Evolutionary conservation across 2,797 vertebrate genomes (phyloP), one percentile per base, ranked within the genome.

Genomic region (Sebastes matsubarae): DNA sequence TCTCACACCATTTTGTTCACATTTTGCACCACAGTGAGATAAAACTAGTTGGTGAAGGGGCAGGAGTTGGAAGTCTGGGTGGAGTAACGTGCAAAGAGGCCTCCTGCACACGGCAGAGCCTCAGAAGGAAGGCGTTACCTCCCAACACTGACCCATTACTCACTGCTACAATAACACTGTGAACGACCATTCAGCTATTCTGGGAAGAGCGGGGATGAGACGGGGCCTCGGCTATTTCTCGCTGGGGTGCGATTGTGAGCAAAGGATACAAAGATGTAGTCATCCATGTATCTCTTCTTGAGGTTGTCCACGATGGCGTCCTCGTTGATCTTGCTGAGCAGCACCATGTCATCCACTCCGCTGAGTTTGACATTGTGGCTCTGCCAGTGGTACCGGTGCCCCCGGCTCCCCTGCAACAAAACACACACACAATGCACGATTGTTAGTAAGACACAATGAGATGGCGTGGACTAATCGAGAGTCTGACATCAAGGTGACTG

Each of bases 241-340:
- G 42, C 70, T 1, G 4, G 36, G 36, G n/a, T 84, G 74, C 20
- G 8, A 78, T 61, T 27, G 67, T 29, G 50, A 78, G 70, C 61
- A 67, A 90, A 99, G 97, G 98, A 99, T 99, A 99, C 98, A 94
- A 99, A 99, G 93, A 99, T 99, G 85, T 96, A 99, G 93, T 99
- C 98, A 67, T 99, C 98, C 98, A 99, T 98, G 93, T 99, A 99
- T 95, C 98, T 95, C 93, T 99, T 99, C 95, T 97, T 99, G 32
- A 99, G 95, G 93, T 99, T 99, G 90, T 99, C 98, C 89, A 99
- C 98, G n/a, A 99, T 98, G 92, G 97, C 96, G 13, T 97, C 97
- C 93, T 99, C 98, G 0, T 97, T 97, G 95, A 99, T 99, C 94
- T 98, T 99, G 91, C 96, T 96, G 71, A 99, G 97, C 59, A 99